Evolutionary conservation across 2,888 invertebrate species (phyloP).

Genomic region (Apamea epomidion): DNA sequence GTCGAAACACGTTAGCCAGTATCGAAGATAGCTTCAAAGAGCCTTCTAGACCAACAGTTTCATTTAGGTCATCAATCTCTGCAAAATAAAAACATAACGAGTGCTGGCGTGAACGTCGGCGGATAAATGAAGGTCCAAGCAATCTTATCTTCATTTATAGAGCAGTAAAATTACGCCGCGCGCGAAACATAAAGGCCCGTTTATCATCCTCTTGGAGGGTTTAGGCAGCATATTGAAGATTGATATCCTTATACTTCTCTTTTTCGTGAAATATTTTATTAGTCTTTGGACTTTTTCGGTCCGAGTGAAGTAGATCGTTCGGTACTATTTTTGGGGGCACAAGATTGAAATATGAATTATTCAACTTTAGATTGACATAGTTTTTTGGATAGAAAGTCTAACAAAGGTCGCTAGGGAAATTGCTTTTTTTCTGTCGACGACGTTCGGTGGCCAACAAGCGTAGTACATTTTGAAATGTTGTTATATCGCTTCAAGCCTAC

Average conservation of each 20-base stretch:
- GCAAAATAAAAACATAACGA: constrained; percentile 80
- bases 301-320: constrained; percentile 24
- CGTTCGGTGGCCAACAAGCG: constrained; percentile 1
- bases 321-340: constrained; percentile 33
- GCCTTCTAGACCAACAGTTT: constrained; percentile 56
- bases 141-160: constrained; percentile 88
- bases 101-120: constrained; percentile 75
- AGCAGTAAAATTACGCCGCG: constrained; percentile 85
- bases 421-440: constrained; percentile 1
- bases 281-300: constrained; percentile 42
- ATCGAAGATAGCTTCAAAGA: constrained; percentile 52
- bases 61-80: constrained; percentile 75
- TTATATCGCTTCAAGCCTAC: neutral
- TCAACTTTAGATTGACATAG: constrained; percentile 46
- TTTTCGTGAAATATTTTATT: constrained; percentile 69
- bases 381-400: constrained; percentile 18
- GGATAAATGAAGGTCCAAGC: constrained; percentile 79
- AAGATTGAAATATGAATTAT: constrained; percentile 60
- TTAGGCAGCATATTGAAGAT: constrained; percentile 84
- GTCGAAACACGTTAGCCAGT: constrained; percentile 48
- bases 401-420: constrained; percentile 15
- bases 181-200: constrained; percentile 83
- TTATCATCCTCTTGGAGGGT: constrained; percentile 85
- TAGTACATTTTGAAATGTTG: neutral
- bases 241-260: constrained; percentile 79